Evolutionary conservation across 1,140 invertebrate species (phyloP).

Genomic region (Lordiphosa mommai): DNA sequence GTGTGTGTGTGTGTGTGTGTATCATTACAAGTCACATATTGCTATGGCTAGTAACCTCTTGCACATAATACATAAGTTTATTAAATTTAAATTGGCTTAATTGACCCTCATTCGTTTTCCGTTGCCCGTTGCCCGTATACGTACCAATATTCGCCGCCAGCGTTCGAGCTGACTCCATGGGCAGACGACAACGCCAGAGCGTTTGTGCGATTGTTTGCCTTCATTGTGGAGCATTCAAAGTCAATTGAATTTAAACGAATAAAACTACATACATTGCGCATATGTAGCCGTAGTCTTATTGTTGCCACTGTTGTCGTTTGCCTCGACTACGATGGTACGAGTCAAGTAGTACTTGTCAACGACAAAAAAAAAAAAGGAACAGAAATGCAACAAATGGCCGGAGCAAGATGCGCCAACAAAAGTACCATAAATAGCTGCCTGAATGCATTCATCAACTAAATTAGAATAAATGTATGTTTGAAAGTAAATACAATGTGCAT

Average conservation of each 20-base stretch:
- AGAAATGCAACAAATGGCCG: conserved; percentile 51
- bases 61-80: conserved; percentile 78
- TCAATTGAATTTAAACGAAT: conserved; percentile 77
- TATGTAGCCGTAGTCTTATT: conserved; percentile 37
- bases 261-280: conserved; percentile 66
- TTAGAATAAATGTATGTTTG: conserved; percentile 62
- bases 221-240: conserved; percentile 75
- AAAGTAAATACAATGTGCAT: no score
- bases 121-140: conserved; percentile 47
- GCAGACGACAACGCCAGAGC: conserved; percentile 44
- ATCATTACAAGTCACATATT: conserved; percentile 41
- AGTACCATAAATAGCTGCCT: conserved; percentile 27
- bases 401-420: conserved; percentile 39
- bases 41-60: conserved; percentile 72
- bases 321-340: conserved; percentile 51
- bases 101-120: conserved; percentile 78
- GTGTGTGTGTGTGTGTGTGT: conserved; percentile 38
- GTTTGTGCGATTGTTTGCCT: conserved; percentile 52
- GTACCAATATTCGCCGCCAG: conserved; percentile 33
- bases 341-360: conserved; percentile 60
- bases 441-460: conserved; percentile 56
- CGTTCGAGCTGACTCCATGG: conserved; percentile 36
- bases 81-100: conserved; percentile 80
- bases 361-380: conserved; percentile 23
- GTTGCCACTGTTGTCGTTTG: conserved; percentile 14